phyloP scores from a whole-genome alignment of 2,888 invertebrate genomes.

The Camponotus fellah region DNA sequence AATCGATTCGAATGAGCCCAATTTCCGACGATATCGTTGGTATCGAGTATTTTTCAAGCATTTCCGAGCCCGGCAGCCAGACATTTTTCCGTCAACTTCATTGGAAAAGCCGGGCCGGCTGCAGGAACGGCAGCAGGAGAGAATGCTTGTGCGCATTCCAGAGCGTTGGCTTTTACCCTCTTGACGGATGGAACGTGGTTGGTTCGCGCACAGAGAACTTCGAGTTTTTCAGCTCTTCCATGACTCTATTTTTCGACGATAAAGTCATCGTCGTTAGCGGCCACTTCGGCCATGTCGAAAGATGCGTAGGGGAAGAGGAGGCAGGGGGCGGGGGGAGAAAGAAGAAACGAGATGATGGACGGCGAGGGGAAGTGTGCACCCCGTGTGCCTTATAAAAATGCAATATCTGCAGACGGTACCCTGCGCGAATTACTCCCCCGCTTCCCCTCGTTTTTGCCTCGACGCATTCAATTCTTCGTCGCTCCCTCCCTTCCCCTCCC shows the following conservation, averaged over 20 bases:
- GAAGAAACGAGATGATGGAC: conserved; percentile 43
- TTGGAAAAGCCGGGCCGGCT: conserved; percentile 43
- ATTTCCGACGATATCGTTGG: conserved; percentile 31
- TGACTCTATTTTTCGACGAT: conserved; percentile 52
- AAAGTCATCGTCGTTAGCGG: conserved; percentile 66
- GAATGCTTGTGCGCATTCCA: conserved; percentile 1
- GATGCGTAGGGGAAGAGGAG: neutral
- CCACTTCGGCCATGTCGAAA: conserved; percentile 39
- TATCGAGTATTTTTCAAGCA: conserved; percentile 28
- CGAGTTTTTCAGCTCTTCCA: neutral
- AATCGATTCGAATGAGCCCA: conserved; percentile 38
- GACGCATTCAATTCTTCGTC: conserved; percentile 24
- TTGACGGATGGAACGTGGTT: conserved; percentile 46
- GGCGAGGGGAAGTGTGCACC: conserved; percentile 1
- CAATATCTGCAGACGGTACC: conserved; percentile 73
- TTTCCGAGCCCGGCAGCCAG: conserved; percentile 3
- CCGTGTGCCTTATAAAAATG: conserved; percentile 74
- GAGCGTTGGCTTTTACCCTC: conserved; percentile 41
- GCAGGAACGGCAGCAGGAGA: neutral
- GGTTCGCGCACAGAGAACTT: neutral
- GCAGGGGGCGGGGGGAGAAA: too few species aligned
- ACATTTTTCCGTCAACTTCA: conserved; percentile 60
- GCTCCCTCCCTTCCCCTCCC: neutral
- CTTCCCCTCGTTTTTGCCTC: neutral
- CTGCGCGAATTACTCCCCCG: conserved; percentile 71